phyloP scores from a whole-genome alignment of 2,113 vertebrate genomes.

The Bujurquina vittata region DNA sequence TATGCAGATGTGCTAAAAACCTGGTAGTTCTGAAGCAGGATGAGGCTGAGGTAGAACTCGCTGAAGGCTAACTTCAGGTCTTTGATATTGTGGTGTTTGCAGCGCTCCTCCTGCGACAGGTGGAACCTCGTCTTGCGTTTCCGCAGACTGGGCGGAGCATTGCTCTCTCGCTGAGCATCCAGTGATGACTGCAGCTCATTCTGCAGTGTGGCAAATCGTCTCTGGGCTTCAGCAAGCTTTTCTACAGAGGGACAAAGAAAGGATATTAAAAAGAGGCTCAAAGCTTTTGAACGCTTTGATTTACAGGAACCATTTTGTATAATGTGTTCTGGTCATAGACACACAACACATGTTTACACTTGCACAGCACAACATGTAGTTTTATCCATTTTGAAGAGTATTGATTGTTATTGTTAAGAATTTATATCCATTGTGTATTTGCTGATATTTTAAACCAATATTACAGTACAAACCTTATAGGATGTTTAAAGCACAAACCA shows the following conservation, averaged over 20 bases:
- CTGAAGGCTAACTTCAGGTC: conserved; percentile 99
- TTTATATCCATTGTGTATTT: neutral
- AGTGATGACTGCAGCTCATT: conserved; percentile 95
- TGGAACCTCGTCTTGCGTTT: conserved; percentile 93
- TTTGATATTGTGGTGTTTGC: conserved; percentile 95
- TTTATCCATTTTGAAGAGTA: fast-evolving
- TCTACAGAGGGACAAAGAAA: conserved; percentile 76
- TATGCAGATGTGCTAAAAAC: conserved; percentile 63
- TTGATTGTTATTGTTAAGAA: neutral
- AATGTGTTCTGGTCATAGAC: neutral
- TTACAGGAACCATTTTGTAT: neutral
- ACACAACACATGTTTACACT: neutral
- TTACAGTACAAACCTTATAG: too few relatives aligned
- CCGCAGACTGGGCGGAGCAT: conserved; percentile 81
- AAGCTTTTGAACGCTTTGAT: neutral
- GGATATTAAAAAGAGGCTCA: neutral
- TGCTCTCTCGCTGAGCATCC: conserved; percentile 93
- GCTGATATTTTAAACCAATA: neutral
- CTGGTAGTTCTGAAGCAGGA: conserved; percentile 99
- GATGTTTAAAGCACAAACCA: neutral
- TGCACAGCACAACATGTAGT: neutral
- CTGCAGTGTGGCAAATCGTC: conserved; percentile 92
- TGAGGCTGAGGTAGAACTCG: conserved; percentile 99
- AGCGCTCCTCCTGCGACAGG: conserved; percentile 94
- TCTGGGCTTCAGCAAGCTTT: conserved; percentile 96